phyloP scores from a whole-genome alignment of 2,888 invertebrate species.

The Chrysolina americana region DNA sequence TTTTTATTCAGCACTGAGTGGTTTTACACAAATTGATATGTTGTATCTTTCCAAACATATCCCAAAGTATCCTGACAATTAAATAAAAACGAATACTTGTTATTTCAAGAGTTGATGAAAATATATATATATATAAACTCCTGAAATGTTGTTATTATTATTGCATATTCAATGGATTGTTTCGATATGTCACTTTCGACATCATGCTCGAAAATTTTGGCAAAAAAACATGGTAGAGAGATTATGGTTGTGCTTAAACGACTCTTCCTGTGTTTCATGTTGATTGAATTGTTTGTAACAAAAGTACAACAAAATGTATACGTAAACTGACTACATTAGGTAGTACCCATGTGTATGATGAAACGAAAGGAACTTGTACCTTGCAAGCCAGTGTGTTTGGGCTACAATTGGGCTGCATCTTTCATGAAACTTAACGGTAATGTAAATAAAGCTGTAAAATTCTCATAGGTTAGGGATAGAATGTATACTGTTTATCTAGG shows the following conservation, averaged over 20 bases:
- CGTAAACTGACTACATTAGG: conserved; percentile 45
- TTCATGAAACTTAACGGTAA: conserved; percentile 33
- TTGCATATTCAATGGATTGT: no score
- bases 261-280: conserved; percentile 47
- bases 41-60: no score
- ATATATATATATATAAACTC: no score
- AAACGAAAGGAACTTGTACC: conserved; percentile 65
- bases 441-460: conserved; percentile 64
- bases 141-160: no score
- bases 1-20: no score
- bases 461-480: conserved; percentile 68
- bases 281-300: conserved; percentile 63
- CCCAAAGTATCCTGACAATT: no score
- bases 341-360: conserved; percentile 38
- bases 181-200: no score
- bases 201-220: no score
- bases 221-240: no score
- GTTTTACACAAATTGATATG: no score
- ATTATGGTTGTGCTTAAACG: neutral
- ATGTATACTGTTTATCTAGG: conserved; percentile 69
- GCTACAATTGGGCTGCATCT: conserved; percentile 59
- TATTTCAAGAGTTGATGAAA: no score
- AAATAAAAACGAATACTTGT: no score
- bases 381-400: conserved; percentile 68
- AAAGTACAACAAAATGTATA: conserved; percentile 61